These are phyloP conservation scores for Paragorgia papillata DNA, from an alignment of 92 coral and sea anemone species.

Conservation along the genomic window DNA sequence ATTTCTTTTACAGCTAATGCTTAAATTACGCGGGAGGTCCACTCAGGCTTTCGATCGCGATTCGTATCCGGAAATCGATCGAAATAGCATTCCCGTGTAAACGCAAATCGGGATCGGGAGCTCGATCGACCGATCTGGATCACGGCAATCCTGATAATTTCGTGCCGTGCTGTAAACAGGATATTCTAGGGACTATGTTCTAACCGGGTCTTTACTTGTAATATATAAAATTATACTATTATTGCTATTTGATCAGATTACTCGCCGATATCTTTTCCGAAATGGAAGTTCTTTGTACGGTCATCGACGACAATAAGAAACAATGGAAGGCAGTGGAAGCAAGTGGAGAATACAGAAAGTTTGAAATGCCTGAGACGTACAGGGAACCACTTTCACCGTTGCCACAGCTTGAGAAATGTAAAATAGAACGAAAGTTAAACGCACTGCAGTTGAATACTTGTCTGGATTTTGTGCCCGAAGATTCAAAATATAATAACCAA, in stretches of 20 bases:
- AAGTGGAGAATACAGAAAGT: slow-evolving; percentile 65
- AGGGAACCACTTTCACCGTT: slow-evolving; percentile 43
- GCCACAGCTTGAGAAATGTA: slow-evolving; percentile 38
- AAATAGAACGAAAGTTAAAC: slow-evolving; percentile 42
- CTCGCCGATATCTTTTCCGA: slow-evolving; percentile 43
- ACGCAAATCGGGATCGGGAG: too few species aligned
- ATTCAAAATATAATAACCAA: neutral
- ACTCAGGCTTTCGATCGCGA: too few species aligned
- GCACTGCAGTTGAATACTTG: slow-evolving; percentile 24
- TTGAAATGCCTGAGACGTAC: slow-evolving; percentile 29
- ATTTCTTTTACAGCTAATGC: too few species aligned
- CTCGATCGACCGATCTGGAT: too few species aligned
- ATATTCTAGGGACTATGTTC: too few species aligned
- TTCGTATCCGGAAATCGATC: too few species aligned
- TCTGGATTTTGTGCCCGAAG: neutral
- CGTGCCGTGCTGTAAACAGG: too few species aligned
- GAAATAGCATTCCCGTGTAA: too few species aligned
- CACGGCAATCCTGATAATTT: too few species aligned
- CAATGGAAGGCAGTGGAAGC: slow-evolving; percentile 77
- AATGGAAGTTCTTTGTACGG: slow-evolving; percentile 40
- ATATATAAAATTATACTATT: too few species aligned
- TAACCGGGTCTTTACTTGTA: too few species aligned
- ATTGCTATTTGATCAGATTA: slow-evolving; percentile 17
- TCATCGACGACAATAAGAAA: slow-evolving; percentile 41
- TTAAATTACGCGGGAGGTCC: too few species aligned